These are phyloP conservation scores for Mizuhopecten yessoensis DNA, from an alignment of 1,140 invertebrate species.

Conservation along the genomic window DNA sequence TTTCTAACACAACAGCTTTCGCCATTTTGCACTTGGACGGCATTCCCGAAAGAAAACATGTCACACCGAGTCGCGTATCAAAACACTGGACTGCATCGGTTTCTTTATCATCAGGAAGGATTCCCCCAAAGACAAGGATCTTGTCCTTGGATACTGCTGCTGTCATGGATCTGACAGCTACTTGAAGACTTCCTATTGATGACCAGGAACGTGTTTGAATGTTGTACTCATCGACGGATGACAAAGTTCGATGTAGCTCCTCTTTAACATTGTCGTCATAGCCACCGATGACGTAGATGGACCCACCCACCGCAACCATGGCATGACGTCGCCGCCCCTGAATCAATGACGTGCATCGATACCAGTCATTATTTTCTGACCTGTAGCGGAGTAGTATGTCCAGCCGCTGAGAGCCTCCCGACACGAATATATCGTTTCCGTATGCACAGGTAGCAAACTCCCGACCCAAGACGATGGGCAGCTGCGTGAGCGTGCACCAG, in stretches of 20 bases:
- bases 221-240: conserved; percentile 67
- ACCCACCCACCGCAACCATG: conserved; percentile 73
- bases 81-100: conserved; percentile 71
- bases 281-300: conserved; percentile 69
- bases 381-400: conserved; percentile 73
- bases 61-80: conserved; percentile 67
- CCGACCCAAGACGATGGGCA: conserved; percentile 70
- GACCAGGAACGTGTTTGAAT: conserved; percentile 67
- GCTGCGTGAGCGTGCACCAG: conserved; percentile 72
- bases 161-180: conserved; percentile 70
- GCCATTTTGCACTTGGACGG: conserved; percentile 70
- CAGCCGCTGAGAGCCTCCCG: conserved; percentile 74
- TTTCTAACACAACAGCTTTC: conserved; percentile 67
- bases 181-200: conserved; percentile 62
- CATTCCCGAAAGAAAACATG: conserved; percentile 58
- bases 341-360: conserved; percentile 66
- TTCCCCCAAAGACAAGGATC: conserved; percentile 73
- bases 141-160: conserved; percentile 73
- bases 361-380: conserved; percentile 74
- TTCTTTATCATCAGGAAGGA: conserved; percentile 69
- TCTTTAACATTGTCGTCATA: conserved; percentile 73
- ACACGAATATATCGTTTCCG: conserved; percentile 76
- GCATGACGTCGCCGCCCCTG: conserved; percentile 71
- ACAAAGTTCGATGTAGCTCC: conserved; percentile 64
- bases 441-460: conserved; percentile 74